Evolutionary conservation across 2,797 vertebrate genomes (phyloP).

Genomic region (Coracias cyanogaster): DNA sequence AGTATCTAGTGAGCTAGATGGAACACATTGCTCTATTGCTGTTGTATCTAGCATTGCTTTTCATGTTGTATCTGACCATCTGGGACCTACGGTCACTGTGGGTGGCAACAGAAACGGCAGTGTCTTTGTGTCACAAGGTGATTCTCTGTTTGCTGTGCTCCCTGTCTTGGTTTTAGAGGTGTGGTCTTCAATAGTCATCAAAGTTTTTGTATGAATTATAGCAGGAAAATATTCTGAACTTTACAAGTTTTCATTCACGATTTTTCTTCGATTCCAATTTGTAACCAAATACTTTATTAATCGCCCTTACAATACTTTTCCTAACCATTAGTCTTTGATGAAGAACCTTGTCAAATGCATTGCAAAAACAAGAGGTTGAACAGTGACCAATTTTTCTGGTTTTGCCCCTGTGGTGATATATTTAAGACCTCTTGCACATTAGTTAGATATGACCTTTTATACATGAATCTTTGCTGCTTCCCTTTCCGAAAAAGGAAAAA

Average conservation of each 20-base stretch:
- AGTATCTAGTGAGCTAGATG: background rate
- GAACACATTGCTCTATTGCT: fast-evolving
- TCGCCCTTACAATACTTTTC: background rate
- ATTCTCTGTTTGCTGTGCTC: background rate
- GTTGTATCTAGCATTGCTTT: background rate
- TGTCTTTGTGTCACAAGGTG: background rate
- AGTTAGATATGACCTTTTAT: background rate
- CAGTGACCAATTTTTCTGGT: background rate
- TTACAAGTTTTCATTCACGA: background rate
- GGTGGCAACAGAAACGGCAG: background rate
- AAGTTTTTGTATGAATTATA: background rate
- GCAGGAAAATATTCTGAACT: background rate
- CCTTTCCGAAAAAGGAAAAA: background rate
- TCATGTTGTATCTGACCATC: background rate
- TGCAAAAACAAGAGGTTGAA: background rate
- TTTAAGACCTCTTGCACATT: background rate
- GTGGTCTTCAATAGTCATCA: background rate
- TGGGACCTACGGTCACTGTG: background rate
- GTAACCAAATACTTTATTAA: background rate
- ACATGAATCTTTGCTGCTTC: background rate
- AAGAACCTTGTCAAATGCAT: background rate
- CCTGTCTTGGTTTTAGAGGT: background rate
- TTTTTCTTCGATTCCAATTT: background rate
- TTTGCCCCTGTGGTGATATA: background rate
- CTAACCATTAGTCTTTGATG: background rate